Base-by-base conservation (phyloP, 35 echinoderm and acorn worm species). In the Amphiura filiformis region DNA sequence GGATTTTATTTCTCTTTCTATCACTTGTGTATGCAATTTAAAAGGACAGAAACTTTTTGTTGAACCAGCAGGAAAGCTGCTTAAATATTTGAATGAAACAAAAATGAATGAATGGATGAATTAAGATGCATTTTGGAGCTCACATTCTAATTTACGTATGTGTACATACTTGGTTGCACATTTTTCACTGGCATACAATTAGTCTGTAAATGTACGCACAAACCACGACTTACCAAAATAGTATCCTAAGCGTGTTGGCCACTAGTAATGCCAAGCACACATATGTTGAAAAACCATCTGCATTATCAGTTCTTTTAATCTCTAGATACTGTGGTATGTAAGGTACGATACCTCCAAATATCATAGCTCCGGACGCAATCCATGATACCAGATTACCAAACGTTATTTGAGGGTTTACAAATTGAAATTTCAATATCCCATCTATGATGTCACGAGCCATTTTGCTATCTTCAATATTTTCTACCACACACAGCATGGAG, bases 181-280 rank as follows among this genome's bases (percentile, higher is more conserved):
- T n/a, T n/a, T n/a, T n/a, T n/a, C n/a, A n/a, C n/a, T n/a, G n/a
- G n/a, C n/a, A n/a, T n/a, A n/a, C n/a, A n/a, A n/a, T n/a, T n/a
- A n/a, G n/a, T n/a, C n/a, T n/a, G n/a, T n/a, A n/a, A n/a, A n/a
- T n/a, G n/a, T n/a, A n/a, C n/a, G n/a, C n/a, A n/a, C n/a, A n/a
- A n/a, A n/a, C n/a, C n/a, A n/a, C n/a, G 41, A 86, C 96, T 94
- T 65, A 99, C 96, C 96, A 99, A 80, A 99, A 99, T 31, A 98
- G 79, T 76, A 99, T 99, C 83, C 96, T 94, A 31, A 99, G 81
- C 34, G 88, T 90, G 85, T 93, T 99, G 30, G 96, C 96, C 13
- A 94, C 38, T 4, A 99, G 79, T 7, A 99, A 78, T 0, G 90
- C 90, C 2, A 99, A 84, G 70, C 96, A 99, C 13, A 99, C 96